Base-by-base conservation (phyloP, 2,113 vertebrate species). In the Abramis brama region DNA sequence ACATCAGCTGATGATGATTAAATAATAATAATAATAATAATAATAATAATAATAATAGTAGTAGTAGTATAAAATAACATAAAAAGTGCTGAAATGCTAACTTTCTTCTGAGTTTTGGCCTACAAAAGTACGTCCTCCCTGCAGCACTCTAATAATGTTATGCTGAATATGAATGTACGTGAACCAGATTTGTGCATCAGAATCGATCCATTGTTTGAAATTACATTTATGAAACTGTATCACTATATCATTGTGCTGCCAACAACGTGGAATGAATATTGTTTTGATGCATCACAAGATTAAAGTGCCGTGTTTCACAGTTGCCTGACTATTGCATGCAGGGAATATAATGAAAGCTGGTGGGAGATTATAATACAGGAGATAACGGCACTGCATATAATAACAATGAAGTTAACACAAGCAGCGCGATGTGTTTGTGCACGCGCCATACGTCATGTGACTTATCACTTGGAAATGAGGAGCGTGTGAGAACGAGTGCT, bases 321-420 rank as follows among this genome's bases (percentile, higher is more conserved):
- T 43, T n/a, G 47, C 71, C 71, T 30, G 33, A 76, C 45, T 10
- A 79, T 52, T 39, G 64, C 64, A 62, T 52, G 64, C 59, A 47
- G 36, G 50, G 50, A 12, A 62, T 59, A 75, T 85, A 81, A 80
- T 66, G 52, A 70, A 45, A 64, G 55, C 39, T 39, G 12, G 57
- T 33, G 2, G 33, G 50, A 76, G 39, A 43, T 68, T n/a, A 79
- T 6, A 36, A 52, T 27, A 17, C 15, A 45, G 36, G 2, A 71
- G 62, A 76, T 43, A 45, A 39, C 45, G 11, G 71, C 47, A 43
- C 39, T 82, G 55, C 57, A 76, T 36, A 25, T 43, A 85, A 59
- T 39, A 84, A 71, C 60, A 60, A 43, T 43, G 36, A 23, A 39
- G 25, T 39, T 45, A 43, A 71, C 59, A 11, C 33, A 23, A 70